Evolutionary conservation across 2,888 invertebrate species (phyloP).

Genomic region (Neria commutata): DNA sequence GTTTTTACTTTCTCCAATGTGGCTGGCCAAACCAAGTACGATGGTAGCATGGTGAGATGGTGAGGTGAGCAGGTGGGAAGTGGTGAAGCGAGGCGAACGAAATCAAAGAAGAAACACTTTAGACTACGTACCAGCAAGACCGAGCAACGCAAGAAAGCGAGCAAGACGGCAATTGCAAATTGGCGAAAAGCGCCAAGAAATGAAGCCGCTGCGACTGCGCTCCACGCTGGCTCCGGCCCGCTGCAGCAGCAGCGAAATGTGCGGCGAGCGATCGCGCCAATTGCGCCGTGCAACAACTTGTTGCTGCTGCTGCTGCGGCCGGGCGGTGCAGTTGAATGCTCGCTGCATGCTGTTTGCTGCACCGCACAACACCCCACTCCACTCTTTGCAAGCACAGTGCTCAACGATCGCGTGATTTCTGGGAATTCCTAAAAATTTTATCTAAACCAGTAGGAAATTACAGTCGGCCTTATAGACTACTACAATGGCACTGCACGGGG

Average conservation of each 20-base stretch:
- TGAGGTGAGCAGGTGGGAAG: conserved; percentile 22
- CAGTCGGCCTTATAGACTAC: too few relatives aligned
- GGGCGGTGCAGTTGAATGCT: conserved; percentile 45
- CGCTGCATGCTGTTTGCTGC: conserved; percentile 25
- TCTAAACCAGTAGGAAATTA: too few relatives aligned
- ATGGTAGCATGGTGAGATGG: conserved; percentile 26
- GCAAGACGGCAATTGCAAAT: conserved; percentile 42
- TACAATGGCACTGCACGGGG: too few relatives aligned
- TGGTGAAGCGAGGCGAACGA: background rate
- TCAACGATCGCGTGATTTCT: conserved; percentile 30
- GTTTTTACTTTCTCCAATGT: conserved; percentile 54
- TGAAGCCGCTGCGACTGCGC: conserved; percentile 1
- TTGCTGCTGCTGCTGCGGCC: conserved; percentile 15
- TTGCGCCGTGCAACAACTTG: conserved; percentile 26
- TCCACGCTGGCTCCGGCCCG: too few relatives aligned
- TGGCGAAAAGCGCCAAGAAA: conserved; percentile 31
- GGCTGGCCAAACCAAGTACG: conserved; percentile 39
- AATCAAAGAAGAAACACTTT: conserved; percentile 32
- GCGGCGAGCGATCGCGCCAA: background rate
- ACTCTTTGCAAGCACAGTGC: background rate
- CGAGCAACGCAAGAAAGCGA: conserved; percentile 8
- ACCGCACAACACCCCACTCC: background rate
- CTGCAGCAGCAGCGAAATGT: background rate
- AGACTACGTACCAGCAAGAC: too few relatives aligned
- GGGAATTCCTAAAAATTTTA: conserved; percentile 47